phyloP scores from a whole-genome alignment of 2,888 invertebrate species.

The Epicampocera succincta region DNA sequence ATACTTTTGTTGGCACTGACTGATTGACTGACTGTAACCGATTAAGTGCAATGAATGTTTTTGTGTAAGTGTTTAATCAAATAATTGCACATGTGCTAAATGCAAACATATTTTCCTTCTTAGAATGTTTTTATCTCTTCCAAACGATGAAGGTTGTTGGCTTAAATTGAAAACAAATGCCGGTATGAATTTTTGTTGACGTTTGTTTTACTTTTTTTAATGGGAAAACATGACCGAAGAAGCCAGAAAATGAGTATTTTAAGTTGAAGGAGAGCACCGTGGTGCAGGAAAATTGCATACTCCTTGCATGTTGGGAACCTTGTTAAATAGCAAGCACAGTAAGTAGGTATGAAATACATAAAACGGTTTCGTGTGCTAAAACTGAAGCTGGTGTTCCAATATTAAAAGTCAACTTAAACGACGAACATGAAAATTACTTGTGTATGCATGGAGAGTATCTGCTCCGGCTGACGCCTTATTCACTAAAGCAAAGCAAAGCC shows the following conservation, averaged over 20 bases:
- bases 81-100: constrained; percentile 81
- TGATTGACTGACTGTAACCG: constrained; percentile 48
- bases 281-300: constrained; percentile 25
- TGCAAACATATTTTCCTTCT: constrained; percentile 80
- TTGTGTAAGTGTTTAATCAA: constrained; percentile 77
- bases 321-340: constrained; percentile 8
- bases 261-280: constrained; percentile 23
- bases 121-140: constrained; percentile 45
- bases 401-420: constrained; percentile 58
- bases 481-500: constrained; percentile 65
- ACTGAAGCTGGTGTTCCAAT: constrained; percentile 35
- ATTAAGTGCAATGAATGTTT: constrained; percentile 25
- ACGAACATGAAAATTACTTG: constrained; percentile 44
- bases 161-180: constrained; percentile 57
- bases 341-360: neutral
- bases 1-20: constrained; percentile 19
- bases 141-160: constrained; percentile 32
- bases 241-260: constrained; percentile 60
- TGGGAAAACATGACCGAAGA: constrained; percentile 66
- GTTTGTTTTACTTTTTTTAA: constrained; percentile 46
- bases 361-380: constrained; percentile 8
- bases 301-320: constrained; percentile 29
- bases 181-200: constrained; percentile 59
- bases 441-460: constrained; percentile 52
- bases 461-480: constrained; percentile 57